phyloP scores from a whole-genome alignment of 2,113 vertebrate species.

The Rhinolophus ferrumequinum region DNA sequence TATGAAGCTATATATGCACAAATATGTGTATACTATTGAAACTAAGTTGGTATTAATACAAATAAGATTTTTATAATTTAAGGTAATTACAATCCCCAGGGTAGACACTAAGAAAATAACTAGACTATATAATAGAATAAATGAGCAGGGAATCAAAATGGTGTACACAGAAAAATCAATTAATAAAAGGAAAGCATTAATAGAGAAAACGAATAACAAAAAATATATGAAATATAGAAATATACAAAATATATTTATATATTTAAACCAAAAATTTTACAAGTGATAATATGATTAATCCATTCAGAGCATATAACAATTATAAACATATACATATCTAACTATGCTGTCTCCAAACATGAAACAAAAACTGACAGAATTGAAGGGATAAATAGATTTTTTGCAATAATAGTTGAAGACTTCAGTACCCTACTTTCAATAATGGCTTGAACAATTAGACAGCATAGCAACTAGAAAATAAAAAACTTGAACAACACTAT shows the following conservation, averaged over 20 bases:
- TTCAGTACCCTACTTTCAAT: neutral
- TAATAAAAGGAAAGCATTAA: neutral
- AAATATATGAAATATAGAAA: neutral
- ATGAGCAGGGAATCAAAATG: neutral
- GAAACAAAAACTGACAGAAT: neutral
- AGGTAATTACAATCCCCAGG: neutral
- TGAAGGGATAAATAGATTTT: neutral
- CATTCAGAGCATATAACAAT: neutral
- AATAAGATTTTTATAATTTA: neutral
- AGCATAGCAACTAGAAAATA: neutral
- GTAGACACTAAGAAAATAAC: neutral
- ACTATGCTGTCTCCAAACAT: neutral
- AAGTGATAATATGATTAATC: neutral
- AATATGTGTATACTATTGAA: neutral
- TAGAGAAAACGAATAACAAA: neutral
- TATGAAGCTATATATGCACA: neutral
- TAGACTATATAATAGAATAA: neutral
- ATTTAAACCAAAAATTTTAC: neutral
- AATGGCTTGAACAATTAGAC: neutral
- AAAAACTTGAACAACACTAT: neutral
- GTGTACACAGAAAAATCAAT: neutral
- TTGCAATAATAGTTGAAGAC: neutral
- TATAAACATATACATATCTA: neutral
- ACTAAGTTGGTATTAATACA: neutral
- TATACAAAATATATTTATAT: neutral